A percentile compares a stretch with the other conserved stretches of the same genome.
phyloP scores from a whole-genome alignment of 2,888 invertebrate genomes.

The Trachelus troglodyta region DNA sequence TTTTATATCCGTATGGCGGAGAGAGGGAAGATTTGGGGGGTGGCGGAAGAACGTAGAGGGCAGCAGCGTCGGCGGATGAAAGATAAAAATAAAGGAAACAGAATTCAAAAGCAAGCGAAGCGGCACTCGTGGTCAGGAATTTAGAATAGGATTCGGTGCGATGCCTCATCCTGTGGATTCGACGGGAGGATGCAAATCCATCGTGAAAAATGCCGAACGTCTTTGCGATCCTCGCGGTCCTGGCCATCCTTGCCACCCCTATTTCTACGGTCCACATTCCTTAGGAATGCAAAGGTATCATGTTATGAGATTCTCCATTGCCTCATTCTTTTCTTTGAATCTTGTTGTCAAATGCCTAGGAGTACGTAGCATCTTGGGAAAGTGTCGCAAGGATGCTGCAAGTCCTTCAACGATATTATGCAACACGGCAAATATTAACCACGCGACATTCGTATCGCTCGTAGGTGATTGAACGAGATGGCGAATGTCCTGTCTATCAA shows the following conservation, averaged over 20 bases:
- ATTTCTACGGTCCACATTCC: background rate
- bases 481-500: background rate
- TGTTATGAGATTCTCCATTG: background rate
- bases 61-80: slow-evolving; percentile 16
- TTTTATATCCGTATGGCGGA: slow-evolving; percentile 40
- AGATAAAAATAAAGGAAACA: background rate
- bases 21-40: slow-evolving; percentile 20
- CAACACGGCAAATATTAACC: background rate
- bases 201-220: background rate
- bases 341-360: background rate
- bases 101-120: background rate
- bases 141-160: background rate
- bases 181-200: slow-evolving; percentile 29
- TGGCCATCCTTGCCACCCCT: too few relatives aligned
- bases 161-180: background rate
- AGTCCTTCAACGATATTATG: background rate
- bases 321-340: background rate
- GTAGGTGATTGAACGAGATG: background rate
- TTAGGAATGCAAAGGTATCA: background rate
- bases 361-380: background rate
- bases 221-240: too few relatives aligned
- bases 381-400: background rate
- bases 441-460: background rate
- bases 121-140: slow-evolving; percentile 6
- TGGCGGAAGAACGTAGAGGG: slow-evolving; percentile 12